Percentiles rank a stretch among this genome's conserved stretches.
Evolutionary conservation across 2,797 vertebrate genomes (phyloP).

Genomic region (Microctenopoma lineatum): DNA sequence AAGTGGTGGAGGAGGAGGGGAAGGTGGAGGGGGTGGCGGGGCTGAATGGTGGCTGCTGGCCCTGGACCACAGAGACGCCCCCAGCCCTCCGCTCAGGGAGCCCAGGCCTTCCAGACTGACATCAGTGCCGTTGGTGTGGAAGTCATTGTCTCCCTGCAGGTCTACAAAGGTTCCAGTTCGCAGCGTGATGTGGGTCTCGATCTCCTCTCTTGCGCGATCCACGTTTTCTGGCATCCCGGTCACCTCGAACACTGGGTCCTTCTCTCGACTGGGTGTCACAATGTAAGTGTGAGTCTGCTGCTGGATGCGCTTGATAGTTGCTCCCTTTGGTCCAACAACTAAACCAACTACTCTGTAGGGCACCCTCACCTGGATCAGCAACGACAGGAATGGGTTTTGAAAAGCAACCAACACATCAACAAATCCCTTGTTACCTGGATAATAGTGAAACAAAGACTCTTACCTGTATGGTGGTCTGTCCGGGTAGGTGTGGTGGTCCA

Average conservation of each 20-base stretch:
- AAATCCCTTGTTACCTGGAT: background rate
- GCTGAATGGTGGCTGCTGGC: constrained; percentile 77
- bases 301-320: constrained; percentile 98
- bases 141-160: constrained; percentile 92
- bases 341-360: constrained; percentile 97
- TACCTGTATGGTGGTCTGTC: constrained; percentile 98
- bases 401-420: background rate
- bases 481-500: constrained; percentile 92
- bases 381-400: constrained; percentile 10
- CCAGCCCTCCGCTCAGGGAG: constrained; percentile 72
- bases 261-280: constrained; percentile 95
- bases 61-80: constrained; percentile 88
- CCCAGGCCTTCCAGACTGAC: constrained; percentile 93
- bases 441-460: constrained; percentile 1
- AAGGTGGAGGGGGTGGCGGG: constrained; percentile 68
- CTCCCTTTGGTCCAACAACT: constrained; percentile 96
- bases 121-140: constrained; percentile 97
- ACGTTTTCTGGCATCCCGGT: constrained; percentile 99
- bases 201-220: constrained; percentile 94
- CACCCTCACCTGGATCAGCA: constrained; percentile 91
- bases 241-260: constrained; percentile 96
- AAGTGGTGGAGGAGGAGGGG: constrained; percentile 59
- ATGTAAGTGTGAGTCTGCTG: constrained; percentile 99
- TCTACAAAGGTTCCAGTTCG: constrained; percentile 93
- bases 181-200: constrained; percentile 97